A percentile compares a stretch with the other conserved stretches of the same genome.
These are phyloP conservation scores for Tetranychus cinnabarinus DNA, from an alignment of 1,140 invertebrate species.

Conservation along the genomic window DNA sequence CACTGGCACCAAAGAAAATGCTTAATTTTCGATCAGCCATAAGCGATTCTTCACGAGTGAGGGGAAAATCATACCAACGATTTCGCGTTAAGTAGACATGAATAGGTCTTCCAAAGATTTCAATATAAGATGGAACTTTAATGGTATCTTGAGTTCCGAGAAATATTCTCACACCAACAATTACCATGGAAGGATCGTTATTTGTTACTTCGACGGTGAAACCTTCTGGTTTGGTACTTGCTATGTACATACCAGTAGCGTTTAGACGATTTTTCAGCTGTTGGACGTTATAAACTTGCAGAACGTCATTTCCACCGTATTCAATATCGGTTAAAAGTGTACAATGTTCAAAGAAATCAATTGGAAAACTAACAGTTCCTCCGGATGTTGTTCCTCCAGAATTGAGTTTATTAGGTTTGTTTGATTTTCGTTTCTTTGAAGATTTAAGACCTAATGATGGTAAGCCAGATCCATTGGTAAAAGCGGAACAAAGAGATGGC, in stretches of 20 bases:
- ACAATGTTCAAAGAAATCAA: constrained; percentile 93
- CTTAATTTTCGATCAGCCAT: constrained; percentile 65
- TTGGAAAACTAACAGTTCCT: constrained; percentile 43
- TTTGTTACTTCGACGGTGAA: constrained; percentile 74
- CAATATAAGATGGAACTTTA: constrained; percentile 55
- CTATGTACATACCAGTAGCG: constrained; percentile 66
- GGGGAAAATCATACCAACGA: constrained; percentile 83
- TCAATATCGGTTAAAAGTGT: constrained; percentile 71
- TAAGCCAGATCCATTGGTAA: background rate
- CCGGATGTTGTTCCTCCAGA: background rate
- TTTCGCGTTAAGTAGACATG: constrained; percentile 42
- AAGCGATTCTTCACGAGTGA: constrained; percentile 78
- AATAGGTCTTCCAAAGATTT: constrained; percentile 60
- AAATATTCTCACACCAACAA: constrained; percentile 49
- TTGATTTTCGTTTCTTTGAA: constrained; percentile 22
- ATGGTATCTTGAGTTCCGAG: constrained; percentile 64
- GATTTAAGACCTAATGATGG: constrained; percentile 14
- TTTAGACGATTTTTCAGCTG: constrained; percentile 81
- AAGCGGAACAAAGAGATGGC: constrained; percentile 8
- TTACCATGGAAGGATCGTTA: constrained; percentile 57
- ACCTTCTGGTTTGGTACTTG: constrained; percentile 59
- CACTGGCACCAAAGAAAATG: constrained; percentile 66
- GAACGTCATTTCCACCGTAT: constrained; percentile 77
- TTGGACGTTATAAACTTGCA: constrained; percentile 82
- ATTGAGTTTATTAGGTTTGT: background rate